Base-by-base conservation (phyloP, 2,113 vertebrate species). In the Eubucco bourcierii region DNA sequence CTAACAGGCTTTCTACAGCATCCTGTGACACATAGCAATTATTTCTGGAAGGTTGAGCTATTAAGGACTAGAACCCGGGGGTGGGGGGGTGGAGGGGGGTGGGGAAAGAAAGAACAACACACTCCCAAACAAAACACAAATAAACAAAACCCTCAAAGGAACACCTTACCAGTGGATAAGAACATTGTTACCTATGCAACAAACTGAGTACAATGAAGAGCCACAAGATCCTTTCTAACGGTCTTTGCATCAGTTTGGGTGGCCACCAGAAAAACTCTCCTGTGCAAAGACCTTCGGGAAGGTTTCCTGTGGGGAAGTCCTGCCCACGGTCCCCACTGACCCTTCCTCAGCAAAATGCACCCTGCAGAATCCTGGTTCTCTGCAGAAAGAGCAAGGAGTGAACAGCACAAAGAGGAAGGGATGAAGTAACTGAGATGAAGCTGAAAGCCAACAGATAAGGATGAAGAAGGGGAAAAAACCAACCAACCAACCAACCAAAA, bases 1-100 rank as follows among this genome's bases (percentile, higher is more conserved):
- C 87, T 67, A 71, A 83, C 79, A 67, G 84, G 87, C 55, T 95
- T 89, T 80, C 81, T 50, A 33, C 81, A 93, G 41, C 67, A 64
- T 28, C 91, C 87, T 68, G 58, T 56, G 41, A 44, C 76, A 93
- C 33, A 75, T 31, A 68, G 86, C 23, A 71, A 72, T 29, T 63
- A 33, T 53, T 88, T 73, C 4, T 4, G 50, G 79, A 83, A 71
- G 76, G 61, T 2, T 50, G 47, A 90, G 44, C 65, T 77, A 41
- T 15, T 52, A 77, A 60, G 47, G 46, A 80, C 14, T 53, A 91
- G 41, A 71, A 82, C 23, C 58, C 65, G 59, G n/a, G n/a, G n/a
- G n/a, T n/a, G n/a, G n/a, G n/a, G n/a, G n/a, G n/a, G n/a, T n/a
- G n/a, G n/a, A n/a, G n/a, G n/a, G n/a, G n/a, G n/a, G n/a, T n/a